These are phyloP conservation scores for Tyto alba DNA, from an alignment of 2,113 vertebrate species.

Conservation along the genomic window DNA sequence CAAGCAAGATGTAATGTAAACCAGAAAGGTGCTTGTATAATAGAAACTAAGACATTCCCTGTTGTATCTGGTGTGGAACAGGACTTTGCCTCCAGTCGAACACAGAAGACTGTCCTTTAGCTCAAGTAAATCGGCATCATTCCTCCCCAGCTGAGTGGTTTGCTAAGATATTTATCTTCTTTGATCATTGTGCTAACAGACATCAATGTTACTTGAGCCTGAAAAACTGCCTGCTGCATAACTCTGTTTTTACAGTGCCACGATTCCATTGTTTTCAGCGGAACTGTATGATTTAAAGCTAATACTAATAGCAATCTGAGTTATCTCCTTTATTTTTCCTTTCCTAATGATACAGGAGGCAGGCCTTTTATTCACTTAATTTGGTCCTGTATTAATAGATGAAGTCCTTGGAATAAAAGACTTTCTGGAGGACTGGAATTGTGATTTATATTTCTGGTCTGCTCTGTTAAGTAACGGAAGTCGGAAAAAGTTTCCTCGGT, in stretches of 20 bases:
- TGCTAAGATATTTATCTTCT: no score
- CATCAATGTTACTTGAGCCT: neutral
- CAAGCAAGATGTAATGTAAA: no score
- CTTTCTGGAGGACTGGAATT: neutral
- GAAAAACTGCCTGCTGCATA: neutral
- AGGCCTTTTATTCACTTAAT: neutral
- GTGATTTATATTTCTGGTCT: neutral
- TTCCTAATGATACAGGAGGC: neutral
- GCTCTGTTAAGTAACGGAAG: neutral
- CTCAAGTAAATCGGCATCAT: rapidly evolving
- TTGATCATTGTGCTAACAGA: neutral
- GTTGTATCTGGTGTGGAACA: neutral
- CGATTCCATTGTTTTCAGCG: neutral
- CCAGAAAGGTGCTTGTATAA: neutral
- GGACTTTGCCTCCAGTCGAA: neutral
- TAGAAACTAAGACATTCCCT: neutral
- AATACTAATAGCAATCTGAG: neutral
- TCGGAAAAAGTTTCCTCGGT: neutral
- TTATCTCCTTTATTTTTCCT: neutral
- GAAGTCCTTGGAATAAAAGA: neutral
- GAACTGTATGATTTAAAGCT: neutral
- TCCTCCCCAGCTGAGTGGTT: neutral
- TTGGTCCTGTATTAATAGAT: neutral
- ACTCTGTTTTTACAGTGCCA: neutral
- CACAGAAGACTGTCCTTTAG: no score